Evolutionary conservation across 2,888 invertebrate genomes (phyloP).

Genomic region (Malthinus seriepunctatus): DNA sequence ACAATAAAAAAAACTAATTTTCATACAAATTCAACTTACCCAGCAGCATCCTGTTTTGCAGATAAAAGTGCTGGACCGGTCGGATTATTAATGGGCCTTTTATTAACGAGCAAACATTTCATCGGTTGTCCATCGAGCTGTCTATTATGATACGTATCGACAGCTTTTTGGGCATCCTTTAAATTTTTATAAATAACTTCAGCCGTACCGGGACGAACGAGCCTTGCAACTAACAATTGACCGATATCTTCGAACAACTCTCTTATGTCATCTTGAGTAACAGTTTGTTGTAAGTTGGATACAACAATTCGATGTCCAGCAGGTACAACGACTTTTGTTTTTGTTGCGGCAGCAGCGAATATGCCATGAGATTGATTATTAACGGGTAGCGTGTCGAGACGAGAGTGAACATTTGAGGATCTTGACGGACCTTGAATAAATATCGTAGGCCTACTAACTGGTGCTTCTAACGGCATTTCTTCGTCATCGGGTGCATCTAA

Average conservation of each 20-base stretch:
- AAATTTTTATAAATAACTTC: slow-evolving; percentile 88
- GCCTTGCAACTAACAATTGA: slow-evolving; percentile 78
- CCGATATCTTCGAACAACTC: slow-evolving; percentile 95
- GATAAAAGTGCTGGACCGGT: slow-evolving; percentile 55
- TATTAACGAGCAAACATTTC: slow-evolving; percentile 86
- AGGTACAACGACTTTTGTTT: slow-evolving; percentile 55
- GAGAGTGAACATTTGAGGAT: slow-evolving; percentile 50
- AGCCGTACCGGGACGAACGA: slow-evolving; percentile 86
- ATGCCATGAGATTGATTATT: slow-evolving; percentile 43
- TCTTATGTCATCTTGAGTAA: slow-evolving; percentile 89
- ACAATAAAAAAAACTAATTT: too few relatives aligned
- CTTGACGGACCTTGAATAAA: slow-evolving; percentile 37
- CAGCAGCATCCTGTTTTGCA: slow-evolving; percentile 28
- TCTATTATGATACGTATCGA: slow-evolving; percentile 90
- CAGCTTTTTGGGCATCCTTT: slow-evolving; percentile 86
- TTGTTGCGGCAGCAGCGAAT: slow-evolving; percentile 46
- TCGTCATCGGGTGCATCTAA: slow-evolving; percentile 51
- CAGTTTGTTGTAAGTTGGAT: slow-evolving; percentile 84
- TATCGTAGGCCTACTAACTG: slow-evolving; percentile 38
- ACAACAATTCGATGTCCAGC: slow-evolving; percentile 85
- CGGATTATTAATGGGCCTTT: slow-evolving; percentile 66
- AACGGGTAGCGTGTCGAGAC: slow-evolving; percentile 54
- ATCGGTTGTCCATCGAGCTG: slow-evolving; percentile 93
- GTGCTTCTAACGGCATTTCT: slow-evolving; percentile 43
- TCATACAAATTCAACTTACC: slow-evolving; percentile 33